Percentiles rank a stretch among this genome's conserved stretches.
Conservation (phyloP, 2,888 invertebrate species). For the Caenorhabditis plicata region DNA sequence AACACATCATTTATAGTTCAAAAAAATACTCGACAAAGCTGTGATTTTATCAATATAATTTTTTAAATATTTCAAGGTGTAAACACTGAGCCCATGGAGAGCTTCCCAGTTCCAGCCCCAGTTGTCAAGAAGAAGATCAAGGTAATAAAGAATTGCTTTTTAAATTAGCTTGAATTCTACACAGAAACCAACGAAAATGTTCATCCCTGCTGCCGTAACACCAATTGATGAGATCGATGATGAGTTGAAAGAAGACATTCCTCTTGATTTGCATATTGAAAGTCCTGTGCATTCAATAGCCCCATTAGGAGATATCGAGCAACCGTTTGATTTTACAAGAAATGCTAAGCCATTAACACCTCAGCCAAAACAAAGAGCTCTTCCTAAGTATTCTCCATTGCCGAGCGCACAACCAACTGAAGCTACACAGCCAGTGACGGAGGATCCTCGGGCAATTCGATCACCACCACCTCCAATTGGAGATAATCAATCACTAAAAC, state of each 20-base stretch:
- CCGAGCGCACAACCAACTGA: too few species aligned
- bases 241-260: constrained; percentile 16
- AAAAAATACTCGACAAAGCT: not conserved
- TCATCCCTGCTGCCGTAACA: constrained; percentile 20
- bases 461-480: constrained; percentile 20
- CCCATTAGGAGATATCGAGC: constrained; percentile 18
- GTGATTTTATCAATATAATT: not conserved
- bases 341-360: constrained; percentile 30
- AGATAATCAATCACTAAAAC: constrained; percentile 5
- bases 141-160: constrained; percentile 5
- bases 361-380: constrained; percentile 4
- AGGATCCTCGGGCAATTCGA: constrained; percentile 23
- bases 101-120: constrained; percentile 9
- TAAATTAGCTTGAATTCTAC: too few species aligned
- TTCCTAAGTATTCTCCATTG: constrained; percentile 7
- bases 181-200: constrained; percentile 31
- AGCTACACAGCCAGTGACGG: too few species aligned
- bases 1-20: too few species aligned
- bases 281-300: constrained; percentile 26
- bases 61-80: constrained; percentile 10
- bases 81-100: constrained; percentile 23
- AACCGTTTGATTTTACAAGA: constrained; percentile 14
- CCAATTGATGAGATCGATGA: constrained; percentile 23
- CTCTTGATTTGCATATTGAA: constrained; percentile 14
- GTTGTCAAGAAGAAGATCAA: constrained; percentile 22